Conservation (phyloP, 2,797 vertebrate species). For the Leucoraja ocellata region DNA sequence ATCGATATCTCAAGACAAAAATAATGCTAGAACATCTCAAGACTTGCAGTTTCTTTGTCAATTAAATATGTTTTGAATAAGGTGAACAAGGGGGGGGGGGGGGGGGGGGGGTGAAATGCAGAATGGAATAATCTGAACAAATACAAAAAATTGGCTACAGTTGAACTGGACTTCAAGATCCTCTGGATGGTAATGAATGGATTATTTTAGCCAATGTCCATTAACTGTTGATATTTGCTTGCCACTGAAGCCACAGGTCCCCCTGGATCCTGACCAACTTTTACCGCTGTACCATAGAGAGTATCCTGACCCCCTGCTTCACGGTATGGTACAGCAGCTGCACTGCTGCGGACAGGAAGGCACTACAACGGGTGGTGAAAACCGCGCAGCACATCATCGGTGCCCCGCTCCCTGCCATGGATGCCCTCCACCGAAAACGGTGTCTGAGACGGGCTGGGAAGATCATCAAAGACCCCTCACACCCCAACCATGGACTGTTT, state of each 20-base stretch:
- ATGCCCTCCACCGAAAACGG: too few species aligned
- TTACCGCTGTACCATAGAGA: too few species aligned
- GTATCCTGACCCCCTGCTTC: too few species aligned
- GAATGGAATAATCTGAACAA: neutral
- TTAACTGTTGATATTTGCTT: neutral
- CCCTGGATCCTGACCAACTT: too few species aligned
- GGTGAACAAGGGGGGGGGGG: neutral
- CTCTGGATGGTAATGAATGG: neutral
- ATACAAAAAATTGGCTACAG: neutral
- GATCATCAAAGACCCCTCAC: too few species aligned
- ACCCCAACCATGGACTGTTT: too few species aligned
- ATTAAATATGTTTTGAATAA: neutral
- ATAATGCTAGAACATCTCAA: neutral
- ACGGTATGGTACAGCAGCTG: too few species aligned
- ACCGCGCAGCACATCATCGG: too few species aligned
- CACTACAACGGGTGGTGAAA: too few species aligned
- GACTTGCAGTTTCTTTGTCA: neutral
- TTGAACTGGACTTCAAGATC: neutral
- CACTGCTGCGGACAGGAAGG: too few species aligned
- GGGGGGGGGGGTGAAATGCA: neutral
- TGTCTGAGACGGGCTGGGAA: too few species aligned
- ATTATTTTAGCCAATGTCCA: neutral
- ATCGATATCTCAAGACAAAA: neutral
- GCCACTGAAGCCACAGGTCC: neutral
- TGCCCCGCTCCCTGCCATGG: too few species aligned